Percentiles rank a stretch among this genome's conserved stretches.
These are phyloP conservation scores for Ectropis grisescens DNA, from an alignment of 1,140 invertebrate genomes.

Conservation along the genomic window DNA sequence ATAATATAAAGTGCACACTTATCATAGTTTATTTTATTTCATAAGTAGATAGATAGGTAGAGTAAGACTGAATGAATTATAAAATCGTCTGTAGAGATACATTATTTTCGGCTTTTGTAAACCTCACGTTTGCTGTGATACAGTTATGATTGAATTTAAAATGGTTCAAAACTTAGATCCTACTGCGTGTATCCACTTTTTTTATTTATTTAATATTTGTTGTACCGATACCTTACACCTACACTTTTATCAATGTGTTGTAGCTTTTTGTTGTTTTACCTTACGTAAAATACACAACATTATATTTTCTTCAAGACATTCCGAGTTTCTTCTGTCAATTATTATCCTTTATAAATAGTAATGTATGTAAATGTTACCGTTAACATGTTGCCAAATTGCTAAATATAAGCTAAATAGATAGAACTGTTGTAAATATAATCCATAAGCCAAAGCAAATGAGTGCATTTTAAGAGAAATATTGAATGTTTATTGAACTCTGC, in stretches of 20 bases:
- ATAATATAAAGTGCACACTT: conserved; percentile 46
- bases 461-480: conserved; percentile 48
- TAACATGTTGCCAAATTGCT: conserved; percentile 63
- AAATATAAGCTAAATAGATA: conserved; percentile 45
- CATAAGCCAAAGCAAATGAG: conserved; percentile 46
- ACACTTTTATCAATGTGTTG: too few relatives aligned
- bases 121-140: conserved; percentile 43
- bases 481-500: conserved; percentile 33
- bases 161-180: not conserved
- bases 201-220: too few relatives aligned
- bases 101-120: conserved; percentile 24
- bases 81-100: conserved; percentile 22
- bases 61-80: conserved; percentile 53
- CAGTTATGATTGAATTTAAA: conserved; percentile 1
- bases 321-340: conserved; percentile 58
- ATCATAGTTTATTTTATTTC: conserved; percentile 26
- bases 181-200: conserved; percentile 2
- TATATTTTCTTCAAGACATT: not conserved
- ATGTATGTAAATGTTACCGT: conserved; percentile 47
- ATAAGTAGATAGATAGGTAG: conserved; percentile 40
- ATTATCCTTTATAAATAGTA: conserved; percentile 31
- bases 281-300: too few relatives aligned
- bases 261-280: too few relatives aligned
- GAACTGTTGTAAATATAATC: conserved; percentile 57
- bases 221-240: too few relatives aligned